Evolutionary conservation across 2,797 vertebrate species (phyloP).

Genomic region (Halcyon smyrnensis): DNA sequence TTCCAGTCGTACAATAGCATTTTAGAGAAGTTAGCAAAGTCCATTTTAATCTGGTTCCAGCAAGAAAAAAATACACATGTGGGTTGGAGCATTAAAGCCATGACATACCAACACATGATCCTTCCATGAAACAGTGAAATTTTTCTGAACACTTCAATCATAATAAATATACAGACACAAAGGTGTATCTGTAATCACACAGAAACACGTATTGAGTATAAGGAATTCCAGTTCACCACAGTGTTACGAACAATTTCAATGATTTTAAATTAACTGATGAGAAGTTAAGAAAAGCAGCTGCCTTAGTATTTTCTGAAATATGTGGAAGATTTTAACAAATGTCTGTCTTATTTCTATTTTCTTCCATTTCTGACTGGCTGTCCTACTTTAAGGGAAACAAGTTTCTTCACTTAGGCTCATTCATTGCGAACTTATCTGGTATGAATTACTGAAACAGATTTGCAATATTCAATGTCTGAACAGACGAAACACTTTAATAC

Average conservation of each 20-base stretch:
- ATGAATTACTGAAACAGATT: conserved; percentile 82
- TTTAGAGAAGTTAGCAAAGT: background rate
- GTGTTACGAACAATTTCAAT: background rate
- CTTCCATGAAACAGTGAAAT: background rate
- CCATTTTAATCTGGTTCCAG: background rate
- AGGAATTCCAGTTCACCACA: background rate
- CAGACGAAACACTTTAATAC: conserved; percentile 86
- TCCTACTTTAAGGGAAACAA: conserved; percentile 14
- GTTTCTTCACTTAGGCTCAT: conserved; percentile 55
- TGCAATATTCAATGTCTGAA: conserved; percentile 87
- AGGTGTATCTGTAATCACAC: background rate
- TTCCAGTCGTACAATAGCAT: background rate
- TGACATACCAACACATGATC: background rate
- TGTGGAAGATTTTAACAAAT: background rate
- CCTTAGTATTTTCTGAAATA: conserved; percentile 22
- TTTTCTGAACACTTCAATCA: background rate
- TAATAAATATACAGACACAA: background rate
- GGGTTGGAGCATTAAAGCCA: background rate
- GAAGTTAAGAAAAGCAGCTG: background rate
- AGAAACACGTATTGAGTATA: background rate
- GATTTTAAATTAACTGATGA: background rate
- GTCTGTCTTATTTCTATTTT: background rate
- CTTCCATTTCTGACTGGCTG: conserved; percentile 12
- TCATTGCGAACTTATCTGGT: conserved; percentile 80
- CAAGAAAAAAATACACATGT: background rate